A percentile compares a stretch with the other conserved stretches of the same genome.
Conservation (phyloP, 2,113 vertebrate genomes). For the Leiothrix lutea region DNA sequence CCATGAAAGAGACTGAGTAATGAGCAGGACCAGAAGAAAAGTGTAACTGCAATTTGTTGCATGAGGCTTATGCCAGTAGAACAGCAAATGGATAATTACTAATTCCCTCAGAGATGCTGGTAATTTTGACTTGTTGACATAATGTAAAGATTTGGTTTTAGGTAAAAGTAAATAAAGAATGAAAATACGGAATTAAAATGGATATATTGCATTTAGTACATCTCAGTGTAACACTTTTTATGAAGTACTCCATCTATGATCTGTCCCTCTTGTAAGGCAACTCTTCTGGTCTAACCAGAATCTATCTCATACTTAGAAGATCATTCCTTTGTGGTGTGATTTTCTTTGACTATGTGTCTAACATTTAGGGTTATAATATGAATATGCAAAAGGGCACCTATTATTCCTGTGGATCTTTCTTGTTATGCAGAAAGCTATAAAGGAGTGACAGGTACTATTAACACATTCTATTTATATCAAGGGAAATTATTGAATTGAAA, state of each 20-base stretch:
- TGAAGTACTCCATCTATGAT: background rate
- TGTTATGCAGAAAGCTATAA: background rate
- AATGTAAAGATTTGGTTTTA: background rate
- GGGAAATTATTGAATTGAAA: conserved; percentile 10
- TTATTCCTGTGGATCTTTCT: conserved; percentile 5
- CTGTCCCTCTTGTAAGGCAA: background rate
- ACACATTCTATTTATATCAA: conserved; percentile 40
- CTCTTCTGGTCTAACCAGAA: background rate
- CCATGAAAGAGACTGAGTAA: background rate
- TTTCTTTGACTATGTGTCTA: background rate
- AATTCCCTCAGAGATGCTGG: background rate
- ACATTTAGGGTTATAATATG: background rate
- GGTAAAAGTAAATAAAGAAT: background rate
- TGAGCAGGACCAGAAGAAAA: background rate
- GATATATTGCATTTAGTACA: background rate
- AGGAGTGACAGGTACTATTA: conserved; percentile 34
- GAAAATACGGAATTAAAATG: fast-evolving
- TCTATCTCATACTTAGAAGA: background rate
- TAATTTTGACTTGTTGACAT: background rate
- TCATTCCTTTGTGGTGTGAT: background rate
- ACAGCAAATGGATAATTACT: background rate
- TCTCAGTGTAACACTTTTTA: background rate
- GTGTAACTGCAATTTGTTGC: background rate
- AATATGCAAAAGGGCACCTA: conserved; percentile 6
- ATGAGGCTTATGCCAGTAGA: background rate